These are phyloP conservation scores for Nycticorax nycticorax DNA, from an alignment of 2,113 vertebrate genomes.

Conservation along the genomic window DNA sequence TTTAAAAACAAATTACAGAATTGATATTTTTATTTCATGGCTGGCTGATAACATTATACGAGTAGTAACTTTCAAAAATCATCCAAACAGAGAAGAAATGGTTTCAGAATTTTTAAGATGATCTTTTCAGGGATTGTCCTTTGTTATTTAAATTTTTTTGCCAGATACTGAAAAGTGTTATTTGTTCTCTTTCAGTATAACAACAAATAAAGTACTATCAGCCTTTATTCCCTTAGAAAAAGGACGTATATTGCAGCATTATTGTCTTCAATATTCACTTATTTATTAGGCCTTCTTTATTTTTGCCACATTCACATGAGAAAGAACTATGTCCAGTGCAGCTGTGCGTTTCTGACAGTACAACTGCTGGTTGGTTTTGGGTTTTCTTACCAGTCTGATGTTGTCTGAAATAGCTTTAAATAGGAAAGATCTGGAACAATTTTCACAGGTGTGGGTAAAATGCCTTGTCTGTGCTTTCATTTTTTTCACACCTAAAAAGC, in stretches of 20 bases:
- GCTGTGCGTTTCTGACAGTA: not conserved
- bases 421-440: not conserved
- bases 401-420: not conserved
- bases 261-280: not conserved
- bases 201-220: not conserved
- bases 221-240: not conserved
- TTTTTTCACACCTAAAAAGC: not conserved
- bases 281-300: not conserved
- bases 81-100: not conserved
- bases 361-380: not conserved
- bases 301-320: not conserved
- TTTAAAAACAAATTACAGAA: not conserved
- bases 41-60: not conserved
- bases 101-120: not conserved
- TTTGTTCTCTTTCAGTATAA: not conserved
- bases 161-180: not conserved
- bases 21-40: not conserved
- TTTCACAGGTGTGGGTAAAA: not conserved
- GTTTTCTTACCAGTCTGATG: not conserved
- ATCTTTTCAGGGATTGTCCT: not conserved
- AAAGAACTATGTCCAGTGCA: not conserved
- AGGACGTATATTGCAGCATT: not conserved
- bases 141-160: not conserved
- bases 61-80: not conserved
- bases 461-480: not conserved